Evolutionary conservation across 2,797 vertebrate genomes (phyloP).

Genomic region (Odontamblyopus lacepedii): DNA sequence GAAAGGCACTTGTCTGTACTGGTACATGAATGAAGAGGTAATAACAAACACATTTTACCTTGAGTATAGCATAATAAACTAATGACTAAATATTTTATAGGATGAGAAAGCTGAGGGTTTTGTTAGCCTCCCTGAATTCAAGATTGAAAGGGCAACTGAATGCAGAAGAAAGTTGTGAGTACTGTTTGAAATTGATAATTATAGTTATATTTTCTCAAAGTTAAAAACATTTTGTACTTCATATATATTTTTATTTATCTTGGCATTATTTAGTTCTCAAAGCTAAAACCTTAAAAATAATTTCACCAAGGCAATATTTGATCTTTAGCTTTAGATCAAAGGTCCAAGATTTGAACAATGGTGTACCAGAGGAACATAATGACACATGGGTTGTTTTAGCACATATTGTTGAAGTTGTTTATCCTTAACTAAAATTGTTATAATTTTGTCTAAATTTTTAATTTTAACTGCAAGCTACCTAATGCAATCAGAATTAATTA

Average conservation of each 20-base stretch:
- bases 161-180: slow-evolving; percentile 98
- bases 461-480: neutral
- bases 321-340: neutral
- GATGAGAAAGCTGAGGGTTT: slow-evolving; percentile 99
- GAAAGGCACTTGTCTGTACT: slow-evolving; percentile 94
- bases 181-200: neutral
- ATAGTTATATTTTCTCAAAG: no score
- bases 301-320: neutral
- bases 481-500: neutral
- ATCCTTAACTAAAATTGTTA: neutral
- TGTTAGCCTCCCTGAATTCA: slow-evolving; percentile 97
- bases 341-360: neutral
- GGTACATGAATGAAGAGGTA: slow-evolving; percentile 99
- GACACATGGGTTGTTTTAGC: neutral
- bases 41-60: neutral
- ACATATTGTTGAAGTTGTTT: neutral
- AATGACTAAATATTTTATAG: slow-evolving; percentile 60
- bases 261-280: no score
- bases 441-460: neutral
- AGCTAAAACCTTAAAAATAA: neutral
- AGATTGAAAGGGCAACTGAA: slow-evolving; percentile 96
- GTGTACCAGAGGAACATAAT: neutral
- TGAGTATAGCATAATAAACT: neutral
- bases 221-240: no score
- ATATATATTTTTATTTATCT: no score